Evolutionary conservation across 2,797 vertebrate genomes (phyloP).

Genomic region (Orientallactaga sibirica): DNA sequence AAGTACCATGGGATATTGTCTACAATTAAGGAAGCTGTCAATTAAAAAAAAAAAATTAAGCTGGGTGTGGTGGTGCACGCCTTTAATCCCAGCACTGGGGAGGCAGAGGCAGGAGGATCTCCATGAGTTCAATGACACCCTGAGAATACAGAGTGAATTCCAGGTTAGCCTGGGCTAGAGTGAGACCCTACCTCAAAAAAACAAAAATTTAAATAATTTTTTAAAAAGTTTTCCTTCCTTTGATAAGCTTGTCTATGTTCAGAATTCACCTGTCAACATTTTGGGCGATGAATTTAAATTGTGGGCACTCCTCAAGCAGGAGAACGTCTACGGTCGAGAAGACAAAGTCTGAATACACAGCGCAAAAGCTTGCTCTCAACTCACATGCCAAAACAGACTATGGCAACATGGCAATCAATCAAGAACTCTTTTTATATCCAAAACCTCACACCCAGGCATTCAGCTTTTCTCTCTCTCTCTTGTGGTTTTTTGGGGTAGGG

Average conservation of each 20-base stretch:
- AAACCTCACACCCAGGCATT: neutral
- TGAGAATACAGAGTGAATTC: no score
- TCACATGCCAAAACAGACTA: neutral
- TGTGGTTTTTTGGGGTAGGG: no score
- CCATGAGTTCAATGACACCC: no score
- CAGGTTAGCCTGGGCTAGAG: no score
- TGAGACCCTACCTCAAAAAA: no score
- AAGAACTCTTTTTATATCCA: neutral
- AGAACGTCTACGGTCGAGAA: neutral
- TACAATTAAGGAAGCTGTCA: no score
- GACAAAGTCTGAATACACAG: constrained; percentile 27
- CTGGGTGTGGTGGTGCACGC: no score
- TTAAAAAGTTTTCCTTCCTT: constrained; percentile 14
- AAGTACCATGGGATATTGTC: no score
- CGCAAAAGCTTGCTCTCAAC: constrained; percentile 8
- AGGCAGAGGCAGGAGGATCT: no score
- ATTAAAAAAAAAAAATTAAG: no score
- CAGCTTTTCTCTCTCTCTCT: neutral
- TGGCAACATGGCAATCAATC: neutral
- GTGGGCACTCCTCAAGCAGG: constrained; percentile 9
- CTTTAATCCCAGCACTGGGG: no score
- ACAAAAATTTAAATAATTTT: no score
- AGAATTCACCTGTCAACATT: constrained; percentile 64
- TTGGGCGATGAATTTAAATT: constrained; percentile 58
- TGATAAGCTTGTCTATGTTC: constrained; percentile 44